Conservation (phyloP, 2,888 invertebrate genomes). For the Dasysyrphus tricinctus region DNA sequence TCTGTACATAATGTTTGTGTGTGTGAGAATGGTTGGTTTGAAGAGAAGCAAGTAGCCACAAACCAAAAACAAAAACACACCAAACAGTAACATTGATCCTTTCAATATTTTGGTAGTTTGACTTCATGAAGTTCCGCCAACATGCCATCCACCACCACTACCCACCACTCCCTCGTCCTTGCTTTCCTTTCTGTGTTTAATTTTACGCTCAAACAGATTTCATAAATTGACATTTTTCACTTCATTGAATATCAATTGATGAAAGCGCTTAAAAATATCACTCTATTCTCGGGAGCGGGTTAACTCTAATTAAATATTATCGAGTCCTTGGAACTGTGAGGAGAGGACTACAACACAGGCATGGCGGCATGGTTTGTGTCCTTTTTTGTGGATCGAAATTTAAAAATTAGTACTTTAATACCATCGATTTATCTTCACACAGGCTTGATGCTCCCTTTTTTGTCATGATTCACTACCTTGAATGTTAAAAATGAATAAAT, state of each 20-base stretch:
- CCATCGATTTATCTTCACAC: conserved; percentile 42
- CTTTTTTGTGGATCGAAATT: conserved; percentile 6
- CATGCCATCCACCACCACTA: not conserved
- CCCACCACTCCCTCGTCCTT: not conserved
- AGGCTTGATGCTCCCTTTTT: not conserved
- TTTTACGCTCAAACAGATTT: conserved; percentile 71
- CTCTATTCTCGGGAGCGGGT: conserved; percentile 53
- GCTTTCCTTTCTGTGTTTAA: conserved; percentile 52
- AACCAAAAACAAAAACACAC: conserved; percentile 21
- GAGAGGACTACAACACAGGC: not conserved
- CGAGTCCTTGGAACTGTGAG: conserved; percentile 2
- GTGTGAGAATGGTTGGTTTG: conserved; percentile 11
- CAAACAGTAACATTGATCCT: conserved; percentile 55
- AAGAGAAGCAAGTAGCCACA: not conserved
- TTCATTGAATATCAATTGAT: conserved; percentile 71
- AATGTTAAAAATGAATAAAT: conserved; percentile 39
- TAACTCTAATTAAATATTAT: conserved; percentile 71
- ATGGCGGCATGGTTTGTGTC: not conserved
- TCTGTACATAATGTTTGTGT: not conserved
- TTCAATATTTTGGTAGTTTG: conserved; percentile 62
- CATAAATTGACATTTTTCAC: conserved; percentile 73
- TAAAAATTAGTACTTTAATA: conserved; percentile 45
- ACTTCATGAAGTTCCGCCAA: conserved; percentile 30
- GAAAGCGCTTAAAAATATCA: conserved; percentile 66
- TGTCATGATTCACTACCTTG: conserved; percentile 23